Conservation (phyloP, 2,888 invertebrate genomes). For the Cheilosia variabilis region DNA sequence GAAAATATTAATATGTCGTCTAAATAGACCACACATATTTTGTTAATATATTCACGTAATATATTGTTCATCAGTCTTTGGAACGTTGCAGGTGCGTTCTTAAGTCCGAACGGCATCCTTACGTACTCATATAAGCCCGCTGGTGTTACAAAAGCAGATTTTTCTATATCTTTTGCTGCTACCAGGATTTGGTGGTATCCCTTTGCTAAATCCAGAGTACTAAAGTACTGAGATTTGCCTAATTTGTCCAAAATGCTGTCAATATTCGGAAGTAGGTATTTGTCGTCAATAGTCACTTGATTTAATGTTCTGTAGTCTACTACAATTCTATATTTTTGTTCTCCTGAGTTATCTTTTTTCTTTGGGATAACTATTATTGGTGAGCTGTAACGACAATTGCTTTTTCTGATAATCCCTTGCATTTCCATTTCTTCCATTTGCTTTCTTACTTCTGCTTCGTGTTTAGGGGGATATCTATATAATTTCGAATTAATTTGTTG, state of each 20-base stretch:
- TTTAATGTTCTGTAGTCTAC: neutral
- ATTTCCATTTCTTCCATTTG: conserved; percentile 39
- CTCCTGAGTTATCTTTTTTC: too few relatives aligned
- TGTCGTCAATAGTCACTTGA: too few relatives aligned
- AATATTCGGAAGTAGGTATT: too few relatives aligned
- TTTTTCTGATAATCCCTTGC: conserved; percentile 30
- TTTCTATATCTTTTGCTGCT: neutral
- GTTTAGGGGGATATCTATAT: conserved; percentile 30
- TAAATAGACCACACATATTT: too few relatives aligned
- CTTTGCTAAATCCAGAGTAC: neutral
- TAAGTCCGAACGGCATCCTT: neutral
- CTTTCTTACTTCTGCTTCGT: conserved; percentile 29
- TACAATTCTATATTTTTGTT: neutral
- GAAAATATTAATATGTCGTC: too few relatives aligned
- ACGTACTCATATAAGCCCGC: neutral
- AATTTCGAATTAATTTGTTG: conserved; percentile 36
- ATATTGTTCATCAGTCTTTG: too few relatives aligned
- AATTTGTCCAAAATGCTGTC: neutral
- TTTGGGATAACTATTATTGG: conserved; percentile 4
- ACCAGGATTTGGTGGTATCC: neutral
- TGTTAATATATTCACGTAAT: too few relatives aligned
- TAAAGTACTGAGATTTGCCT: neutral
- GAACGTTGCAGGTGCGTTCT: too few relatives aligned
- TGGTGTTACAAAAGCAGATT: neutral
- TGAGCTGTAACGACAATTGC: conserved; percentile 44